Base-by-base conservation (phyloP, 1,140 invertebrate genomes). In the Armadillidium nasatum region DNA sequence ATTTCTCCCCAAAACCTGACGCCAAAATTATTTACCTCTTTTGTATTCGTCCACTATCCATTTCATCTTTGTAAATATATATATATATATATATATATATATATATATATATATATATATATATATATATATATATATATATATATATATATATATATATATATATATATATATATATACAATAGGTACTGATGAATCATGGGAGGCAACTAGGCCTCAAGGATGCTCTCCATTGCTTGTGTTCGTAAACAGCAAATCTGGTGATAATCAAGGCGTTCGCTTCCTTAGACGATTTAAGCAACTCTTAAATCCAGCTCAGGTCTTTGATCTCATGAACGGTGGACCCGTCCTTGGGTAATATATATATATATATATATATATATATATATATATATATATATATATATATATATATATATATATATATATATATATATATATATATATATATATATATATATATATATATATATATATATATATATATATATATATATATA, bases 221-320 rank as follows among this genome's bases (percentile, higher is more conserved):
- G 90, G 89, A 72, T 93, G 92, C 77, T 93, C 91, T 77, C 95
- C 96, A 45, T 89, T 98, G 69, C 88, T 98, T 75, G 95, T 98
- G 66, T 97, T 97, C 84, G 95, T 98, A 79, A 98, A 98, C 87
- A 97, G 95, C 70, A 96, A 97, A 87, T 96, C 94, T 76, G 96
- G 96, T 81, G 96, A 98, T 87, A 97, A 97, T 87, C 94, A 96
- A 85, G 96, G 94, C 77, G 90, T 97, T n/a, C 96, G 96, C 86
- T 97, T 98, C 87, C 88, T 98, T 66, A 88, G 95, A 76, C 89
- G 95, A 77, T 97, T 98, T 85, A 97, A 96, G 84, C 96, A 98
- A 85, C 88, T 98, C 69, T 87, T 98, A 45, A 98, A 98, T 87
- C 96, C 96, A 11, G 95, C 95, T 76, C 96, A 98, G 88, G 95